These are phyloP conservation scores for Ophion ellenae DNA, from an alignment of 2,888 invertebrate species.

Conservation along the genomic window DNA sequence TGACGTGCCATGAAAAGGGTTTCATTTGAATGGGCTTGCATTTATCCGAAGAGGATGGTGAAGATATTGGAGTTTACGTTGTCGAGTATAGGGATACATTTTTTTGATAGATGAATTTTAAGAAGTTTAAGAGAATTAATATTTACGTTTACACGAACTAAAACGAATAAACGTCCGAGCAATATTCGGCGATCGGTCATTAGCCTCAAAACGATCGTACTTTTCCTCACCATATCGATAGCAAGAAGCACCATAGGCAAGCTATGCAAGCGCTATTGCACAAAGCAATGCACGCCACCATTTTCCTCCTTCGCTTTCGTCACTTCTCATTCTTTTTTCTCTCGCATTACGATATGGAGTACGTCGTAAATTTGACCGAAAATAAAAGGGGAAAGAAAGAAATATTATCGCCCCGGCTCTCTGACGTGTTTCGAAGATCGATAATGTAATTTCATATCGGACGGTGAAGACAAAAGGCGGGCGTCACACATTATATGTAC, in stretches of 20 bases:
- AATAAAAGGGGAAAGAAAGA: background rate
- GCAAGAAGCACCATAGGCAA: constrained; percentile 74
- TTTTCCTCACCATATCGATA: constrained; percentile 73
- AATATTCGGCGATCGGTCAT: background rate
- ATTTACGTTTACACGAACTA: too few relatives aligned
- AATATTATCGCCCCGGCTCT: background rate
- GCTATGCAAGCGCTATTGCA: constrained; percentile 75
- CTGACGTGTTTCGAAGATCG: constrained; percentile 23
- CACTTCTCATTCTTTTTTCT: constrained; percentile 19
- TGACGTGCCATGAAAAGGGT: too few relatives aligned
- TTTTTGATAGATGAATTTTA: too few relatives aligned
- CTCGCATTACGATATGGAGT: background rate
- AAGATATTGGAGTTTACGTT: too few relatives aligned
- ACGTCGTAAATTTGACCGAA: constrained; percentile 18
- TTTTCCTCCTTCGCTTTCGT: constrained; percentile 48
- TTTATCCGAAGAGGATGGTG: too few relatives aligned
- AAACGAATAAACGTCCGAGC: background rate
- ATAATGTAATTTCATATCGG: background rate
- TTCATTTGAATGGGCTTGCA: too few relatives aligned
- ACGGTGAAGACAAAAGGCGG: constrained; percentile 10
- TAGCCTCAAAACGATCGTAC: constrained; percentile 19
- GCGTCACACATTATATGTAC: background rate
- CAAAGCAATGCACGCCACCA: constrained; percentile 73
- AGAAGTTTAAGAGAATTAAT: too few relatives aligned
- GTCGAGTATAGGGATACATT: too few relatives aligned